Evolutionary conservation across 2,888 invertebrate genomes (phyloP).

Genomic region (Amphipoea oculea): DNA sequence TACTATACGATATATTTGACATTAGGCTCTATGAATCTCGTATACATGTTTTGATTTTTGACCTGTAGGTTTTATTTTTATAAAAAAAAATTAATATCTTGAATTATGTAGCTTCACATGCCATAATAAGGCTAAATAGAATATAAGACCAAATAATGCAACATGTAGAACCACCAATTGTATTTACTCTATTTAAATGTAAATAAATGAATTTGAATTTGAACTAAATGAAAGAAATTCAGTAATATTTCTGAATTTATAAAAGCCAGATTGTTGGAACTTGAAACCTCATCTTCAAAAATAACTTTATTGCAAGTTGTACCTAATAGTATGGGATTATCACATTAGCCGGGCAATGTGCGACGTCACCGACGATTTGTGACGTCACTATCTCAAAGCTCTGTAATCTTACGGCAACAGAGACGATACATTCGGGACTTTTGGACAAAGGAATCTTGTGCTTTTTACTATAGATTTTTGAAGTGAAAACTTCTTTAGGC

Average conservation of each 20-base stretch:
- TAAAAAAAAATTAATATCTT: too few relatives aligned
- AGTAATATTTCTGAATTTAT: neutral
- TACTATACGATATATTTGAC: too few relatives aligned
- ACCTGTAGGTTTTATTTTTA: too few relatives aligned
- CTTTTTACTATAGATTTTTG: neutral
- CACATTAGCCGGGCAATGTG: slow-evolving; percentile 35
- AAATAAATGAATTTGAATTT: too few relatives aligned
- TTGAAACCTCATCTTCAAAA: neutral
- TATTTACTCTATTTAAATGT: too few relatives aligned
- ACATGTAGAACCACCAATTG: too few relatives aligned
- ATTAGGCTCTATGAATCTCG: too few relatives aligned
- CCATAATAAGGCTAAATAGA: too few relatives aligned
- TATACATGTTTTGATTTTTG: too few relatives aligned
- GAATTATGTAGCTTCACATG: too few relatives aligned
- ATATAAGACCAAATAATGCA: too few relatives aligned
- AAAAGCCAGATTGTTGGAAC: neutral
- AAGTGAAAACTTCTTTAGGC: too few relatives aligned
- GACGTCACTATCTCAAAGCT: slow-evolving; percentile 26
- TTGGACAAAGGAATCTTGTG: neutral
- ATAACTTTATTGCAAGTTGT: neutral
- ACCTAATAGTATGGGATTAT: slow-evolving; percentile 42
- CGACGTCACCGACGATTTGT: slow-evolving; percentile 29
- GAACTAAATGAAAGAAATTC: neutral
- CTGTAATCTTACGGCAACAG: slow-evolving; percentile 44
- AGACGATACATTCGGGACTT: slow-evolving; percentile 20